A percentile compares a stretch with the other conserved stretches of the same genome.
These are phyloP conservation scores for Coreoperca whiteheadi DNA, from an alignment of 2,113 vertebrate genomes.

Conservation along the genomic window DNA sequence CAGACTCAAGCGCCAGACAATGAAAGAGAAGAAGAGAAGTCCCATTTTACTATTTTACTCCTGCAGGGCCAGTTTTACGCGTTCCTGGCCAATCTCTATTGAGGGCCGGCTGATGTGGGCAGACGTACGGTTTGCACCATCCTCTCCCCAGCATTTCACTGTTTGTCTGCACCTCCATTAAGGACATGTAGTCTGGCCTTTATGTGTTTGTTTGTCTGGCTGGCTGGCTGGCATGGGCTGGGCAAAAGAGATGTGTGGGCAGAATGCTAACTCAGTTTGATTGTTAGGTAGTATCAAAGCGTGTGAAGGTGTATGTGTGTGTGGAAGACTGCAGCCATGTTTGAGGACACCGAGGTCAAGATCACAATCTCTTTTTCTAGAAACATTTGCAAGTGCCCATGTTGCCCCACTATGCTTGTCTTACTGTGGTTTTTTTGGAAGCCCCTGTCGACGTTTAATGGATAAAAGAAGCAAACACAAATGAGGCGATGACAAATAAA, in stretches of 20 bases:
- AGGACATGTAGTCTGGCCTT: constrained; percentile 70
- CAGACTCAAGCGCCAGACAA: constrained; percentile 60
- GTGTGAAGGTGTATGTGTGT: not conserved
- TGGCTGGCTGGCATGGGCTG: constrained; percentile 54
- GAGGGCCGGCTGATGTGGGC: constrained; percentile 72
- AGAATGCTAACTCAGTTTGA: constrained; percentile 73
- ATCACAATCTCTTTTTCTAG: not conserved
- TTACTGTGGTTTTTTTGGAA: constrained; percentile 28
- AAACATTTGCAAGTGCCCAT: not conserved
- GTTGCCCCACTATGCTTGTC: not conserved
- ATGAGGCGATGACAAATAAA: constrained; percentile 53
- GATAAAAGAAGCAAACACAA: constrained; percentile 55
- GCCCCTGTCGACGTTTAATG: constrained; percentile 29
- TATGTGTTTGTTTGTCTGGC: constrained; percentile 70
- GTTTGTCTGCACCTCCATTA: constrained; percentile 72
- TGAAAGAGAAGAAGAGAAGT: constrained; percentile 66
- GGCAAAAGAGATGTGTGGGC: constrained; percentile 54
- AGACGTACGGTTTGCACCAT: constrained; percentile 68
- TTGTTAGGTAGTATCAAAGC: constrained; percentile 60
- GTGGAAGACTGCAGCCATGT: constrained; percentile 30
- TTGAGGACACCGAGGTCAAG: constrained; percentile 42
- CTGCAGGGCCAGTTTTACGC: constrained; percentile 73
- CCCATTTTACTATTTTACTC: constrained; percentile 72
- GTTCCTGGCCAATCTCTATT: constrained; percentile 79
- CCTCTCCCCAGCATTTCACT: constrained; percentile 72